A percentile compares a stretch with the other conserved stretches of the same genome.
Conservation (phyloP, 2,888 invertebrate genomes). For the Pseudanteris insignis region DNA sequence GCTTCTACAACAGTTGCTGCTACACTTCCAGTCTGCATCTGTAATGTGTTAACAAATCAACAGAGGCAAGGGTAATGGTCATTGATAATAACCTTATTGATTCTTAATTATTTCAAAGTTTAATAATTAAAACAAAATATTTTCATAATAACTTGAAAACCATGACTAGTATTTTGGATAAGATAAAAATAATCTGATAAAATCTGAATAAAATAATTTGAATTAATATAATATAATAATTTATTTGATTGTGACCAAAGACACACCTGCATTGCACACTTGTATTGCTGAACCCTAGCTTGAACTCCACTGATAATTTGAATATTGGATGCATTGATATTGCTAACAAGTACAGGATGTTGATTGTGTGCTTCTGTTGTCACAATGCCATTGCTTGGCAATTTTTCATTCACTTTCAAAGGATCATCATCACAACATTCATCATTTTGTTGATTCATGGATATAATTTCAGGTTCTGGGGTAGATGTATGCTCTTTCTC, state of each 20-base stretch:
- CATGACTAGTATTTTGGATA: too few species aligned
- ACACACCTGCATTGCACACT: slow-evolving; percentile 66
- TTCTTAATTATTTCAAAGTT: not conserved
- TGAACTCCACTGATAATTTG: slow-evolving; percentile 66
- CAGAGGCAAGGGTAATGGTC: not conserved
- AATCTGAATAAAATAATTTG: not conserved
- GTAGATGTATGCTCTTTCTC: slow-evolving; percentile 56
- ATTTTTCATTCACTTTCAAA: slow-evolving; percentile 53
- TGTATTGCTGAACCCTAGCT: slow-evolving; percentile 66
- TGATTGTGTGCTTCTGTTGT: slow-evolving; percentile 51
- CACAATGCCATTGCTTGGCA: slow-evolving; percentile 41
- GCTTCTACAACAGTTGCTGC: slow-evolving; percentile 65
- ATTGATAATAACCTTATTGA: not conserved
- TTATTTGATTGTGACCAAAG: not conserved
- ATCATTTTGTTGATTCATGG: slow-evolving; percentile 15
- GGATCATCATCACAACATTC: slow-evolving; percentile 51
- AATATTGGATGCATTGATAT: slow-evolving; percentile 64
- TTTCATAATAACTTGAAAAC: too few species aligned
- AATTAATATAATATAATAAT: too few species aligned
- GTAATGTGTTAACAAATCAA: slow-evolving; percentile 13
- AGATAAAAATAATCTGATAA: not conserved
- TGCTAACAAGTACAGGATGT: slow-evolving; percentile 62
- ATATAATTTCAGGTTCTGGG: slow-evolving; percentile 48
- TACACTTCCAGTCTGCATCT: slow-evolving; percentile 52
- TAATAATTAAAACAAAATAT: not conserved